A percentile compares a stretch with the other conserved stretches of the same genome.
Evolutionary conservation across 2,797 vertebrate species (phyloP).

Genomic region (Sebastes steindachneri): DNA sequence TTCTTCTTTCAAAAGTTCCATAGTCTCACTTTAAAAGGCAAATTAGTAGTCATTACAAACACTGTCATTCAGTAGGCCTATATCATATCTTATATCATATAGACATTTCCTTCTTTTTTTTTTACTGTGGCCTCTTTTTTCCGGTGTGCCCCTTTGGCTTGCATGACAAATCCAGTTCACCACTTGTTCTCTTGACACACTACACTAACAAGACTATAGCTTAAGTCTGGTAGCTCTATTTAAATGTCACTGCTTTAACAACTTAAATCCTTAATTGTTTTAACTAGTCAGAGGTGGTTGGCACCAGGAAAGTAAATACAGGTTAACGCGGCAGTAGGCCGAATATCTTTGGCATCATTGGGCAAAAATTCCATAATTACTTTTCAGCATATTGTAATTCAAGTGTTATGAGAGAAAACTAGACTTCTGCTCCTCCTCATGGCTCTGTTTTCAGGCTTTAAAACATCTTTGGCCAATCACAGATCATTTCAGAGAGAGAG

Average conservation of each 20-base stretch:
- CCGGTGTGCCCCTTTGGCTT: not conserved
- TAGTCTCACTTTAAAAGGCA: not conserved
- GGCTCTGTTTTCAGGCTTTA: too few relatives aligned
- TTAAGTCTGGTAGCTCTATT: constrained; percentile 43
- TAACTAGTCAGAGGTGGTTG: constrained; percentile 7
- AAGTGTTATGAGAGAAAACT: too few relatives aligned
- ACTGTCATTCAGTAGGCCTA: not conserved
- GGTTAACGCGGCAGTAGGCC: not conserved
- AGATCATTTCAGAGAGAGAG: too few relatives aligned
- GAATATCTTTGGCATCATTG: too few relatives aligned
- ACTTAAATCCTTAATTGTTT: constrained; percentile 44
- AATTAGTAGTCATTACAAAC: not conserved
- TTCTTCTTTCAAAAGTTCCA: too few relatives aligned
- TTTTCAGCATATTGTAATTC: too few relatives aligned
- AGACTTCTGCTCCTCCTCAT: too few relatives aligned
- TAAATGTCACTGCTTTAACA: constrained; percentile 36
- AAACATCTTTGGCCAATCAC: too few relatives aligned
- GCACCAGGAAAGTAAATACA: constrained; percentile 10
- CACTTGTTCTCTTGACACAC: constrained; percentile 5
- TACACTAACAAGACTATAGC: constrained; percentile 26
- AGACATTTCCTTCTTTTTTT: not conserved
- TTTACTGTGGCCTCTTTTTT: not conserved
- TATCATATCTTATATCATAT: not conserved
- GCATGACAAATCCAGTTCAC: constrained; percentile 17
- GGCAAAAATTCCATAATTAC: too few relatives aligned